Percentiles rank a stretch among this genome's conserved stretches.
These are phyloP conservation scores for Eidolon helvum DNA, from an alignment of 2,113 vertebrate species.

Conservation along the genomic window DNA sequence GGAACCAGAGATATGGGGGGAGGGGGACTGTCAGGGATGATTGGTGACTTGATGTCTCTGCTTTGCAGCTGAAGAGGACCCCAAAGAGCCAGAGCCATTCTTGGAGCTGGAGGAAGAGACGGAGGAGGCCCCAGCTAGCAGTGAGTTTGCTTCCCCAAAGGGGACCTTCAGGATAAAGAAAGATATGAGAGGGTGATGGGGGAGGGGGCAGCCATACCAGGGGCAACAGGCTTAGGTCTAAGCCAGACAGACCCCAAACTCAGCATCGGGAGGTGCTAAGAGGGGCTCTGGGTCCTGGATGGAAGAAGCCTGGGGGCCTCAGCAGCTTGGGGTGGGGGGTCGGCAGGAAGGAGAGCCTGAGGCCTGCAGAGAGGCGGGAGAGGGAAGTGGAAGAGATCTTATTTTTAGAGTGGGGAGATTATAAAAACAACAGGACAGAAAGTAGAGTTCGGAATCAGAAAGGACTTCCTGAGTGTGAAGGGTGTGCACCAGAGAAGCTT, in stretches of 20 bases:
- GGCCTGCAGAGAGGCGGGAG: neutral
- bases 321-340: neutral
- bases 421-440: constrained; percentile 62
- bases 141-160: constrained; percentile 39
- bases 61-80: neutral
- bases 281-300: neutral
- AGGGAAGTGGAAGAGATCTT: constrained; percentile 51
- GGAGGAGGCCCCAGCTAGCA: accelerated
- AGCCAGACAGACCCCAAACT: neutral
- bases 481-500: neutral
- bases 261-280: neutral
- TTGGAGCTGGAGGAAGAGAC: constrained; percentile 25
- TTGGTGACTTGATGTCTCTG: constrained; percentile 25
- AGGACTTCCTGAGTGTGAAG: constrained; percentile 54
- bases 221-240: neutral
- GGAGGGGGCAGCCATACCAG: neutral
- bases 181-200: neutral
- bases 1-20: neutral
- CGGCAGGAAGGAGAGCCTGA: neutral
- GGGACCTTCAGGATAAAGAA: neutral
- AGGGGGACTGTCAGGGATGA: neutral
- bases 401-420: constrained; percentile 63
- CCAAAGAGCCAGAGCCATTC: neutral
- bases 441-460: neutral
- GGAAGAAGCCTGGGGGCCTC: neutral